Conservation (phyloP, 2,888 invertebrate species). For the Xanthia icteritia region DNA sequence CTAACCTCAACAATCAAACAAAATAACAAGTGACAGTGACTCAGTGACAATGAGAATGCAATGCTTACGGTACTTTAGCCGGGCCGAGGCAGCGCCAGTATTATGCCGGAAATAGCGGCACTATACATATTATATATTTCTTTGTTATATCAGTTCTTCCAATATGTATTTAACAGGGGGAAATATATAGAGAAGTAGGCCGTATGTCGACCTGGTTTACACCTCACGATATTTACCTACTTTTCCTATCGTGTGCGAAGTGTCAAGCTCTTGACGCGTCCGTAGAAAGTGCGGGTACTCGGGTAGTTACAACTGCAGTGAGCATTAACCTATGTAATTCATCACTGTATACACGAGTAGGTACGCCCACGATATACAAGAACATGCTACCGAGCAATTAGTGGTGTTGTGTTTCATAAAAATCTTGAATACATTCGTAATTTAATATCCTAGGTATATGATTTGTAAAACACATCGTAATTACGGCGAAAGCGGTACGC, state of each 20-base stretch:
- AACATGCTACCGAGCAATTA: conserved; percentile 65
- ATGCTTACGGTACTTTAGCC: too few species aligned
- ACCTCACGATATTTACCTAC: conserved; percentile 76
- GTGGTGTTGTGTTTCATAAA: conserved; percentile 29
- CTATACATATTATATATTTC: too few species aligned
- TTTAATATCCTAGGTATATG: neutral
- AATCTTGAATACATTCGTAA: conserved; percentile 17
- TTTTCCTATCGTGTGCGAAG: conserved; percentile 69
- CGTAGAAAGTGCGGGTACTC: conserved; percentile 58
- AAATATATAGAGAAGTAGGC: conserved; percentile 77
- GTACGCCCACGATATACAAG: conserved; percentile 50
- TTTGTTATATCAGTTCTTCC: neutral
- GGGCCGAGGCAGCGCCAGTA: too few species aligned
- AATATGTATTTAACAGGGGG: conserved; percentile 28
- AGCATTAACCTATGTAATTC: conserved; percentile 44
- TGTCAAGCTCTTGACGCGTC: conserved; percentile 73
- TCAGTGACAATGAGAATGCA: too few species aligned
- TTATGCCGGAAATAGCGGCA: too few species aligned
- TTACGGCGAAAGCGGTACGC: conserved; percentile 6
- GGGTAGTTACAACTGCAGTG: conserved; percentile 46
- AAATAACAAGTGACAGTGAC: too few species aligned
- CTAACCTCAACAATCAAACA: too few species aligned
- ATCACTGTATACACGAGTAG: conserved; percentile 45
- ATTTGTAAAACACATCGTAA: neutral
- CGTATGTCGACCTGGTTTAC: conserved; percentile 77